Base-by-base conservation (phyloP, 2,797 vertebrate species). In the Rhabdomys pumilio region DNA sequence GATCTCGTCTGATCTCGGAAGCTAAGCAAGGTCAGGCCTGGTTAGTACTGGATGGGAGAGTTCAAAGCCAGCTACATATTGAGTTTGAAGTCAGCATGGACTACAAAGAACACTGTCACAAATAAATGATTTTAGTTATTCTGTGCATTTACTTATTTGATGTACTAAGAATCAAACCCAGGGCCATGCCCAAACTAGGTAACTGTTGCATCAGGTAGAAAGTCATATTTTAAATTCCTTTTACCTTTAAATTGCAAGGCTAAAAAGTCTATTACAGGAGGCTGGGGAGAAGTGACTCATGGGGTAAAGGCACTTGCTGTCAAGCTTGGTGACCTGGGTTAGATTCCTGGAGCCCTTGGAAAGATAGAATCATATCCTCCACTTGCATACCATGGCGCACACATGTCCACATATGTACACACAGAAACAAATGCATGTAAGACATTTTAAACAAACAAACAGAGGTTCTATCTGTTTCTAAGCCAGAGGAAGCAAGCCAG, bases 141-240 rank as follows among this genome's bases (percentile, higher is more conserved):
- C 41, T 75, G 75, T 61, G 55, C 19, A 89, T 76, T 80, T 79
- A 90, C 61, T 80, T 90, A 34, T 38, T 67, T 80, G 24, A 26
- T 6, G 3, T 67, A 53, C n/a, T 90, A 47, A 53, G 59, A 65
- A 53, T 67, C 47, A 80, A 41, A 55, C 31, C 34, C 44, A 67
- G 73, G 26, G 47, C 22, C 59, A n/a, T 13, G 3, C 34, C 59
- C 57, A 67, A 61, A 13, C 15, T 55, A 50, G 41, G 31, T 77
- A 20, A 77, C 20, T 73, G 29, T 7, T 19, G 24, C 29, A 87
- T 38, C 38, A 69, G 10, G 15, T 19, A 63, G 20, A 65, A 90
- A 91, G 13, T 72, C 92, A 81, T 89, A 93, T 90, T 94, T 67
- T 92, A n/a, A 92, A 91, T 94, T 95, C 29, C 44, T 75, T 94